These are phyloP conservation scores for Leptoclinus maculatus DNA, from an alignment of 2,797 vertebrate genomes.

Conservation along the genomic window DNA sequence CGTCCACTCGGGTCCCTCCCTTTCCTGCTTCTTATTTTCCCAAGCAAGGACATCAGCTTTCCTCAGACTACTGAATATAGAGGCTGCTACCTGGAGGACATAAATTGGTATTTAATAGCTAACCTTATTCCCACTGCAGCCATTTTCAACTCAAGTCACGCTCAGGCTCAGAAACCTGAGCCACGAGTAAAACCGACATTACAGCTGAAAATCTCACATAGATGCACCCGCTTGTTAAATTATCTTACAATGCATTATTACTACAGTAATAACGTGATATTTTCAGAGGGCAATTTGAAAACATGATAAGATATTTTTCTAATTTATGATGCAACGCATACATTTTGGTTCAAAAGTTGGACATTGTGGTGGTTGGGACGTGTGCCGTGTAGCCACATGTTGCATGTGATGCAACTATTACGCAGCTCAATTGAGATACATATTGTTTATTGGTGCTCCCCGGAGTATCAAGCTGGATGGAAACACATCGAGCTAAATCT, in stretches of 20 bases:
- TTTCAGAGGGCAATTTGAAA: conserved; percentile 13
- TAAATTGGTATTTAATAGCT: conserved; percentile 58
- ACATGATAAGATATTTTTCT: conserved; percentile 3
- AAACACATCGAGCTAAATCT: too few species aligned
- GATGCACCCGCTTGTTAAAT: conserved; percentile 39
- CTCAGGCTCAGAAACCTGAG: conserved; percentile 49
- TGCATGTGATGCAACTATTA: not conserved
- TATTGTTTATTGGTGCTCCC: too few species aligned
- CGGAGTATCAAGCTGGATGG: too few species aligned
- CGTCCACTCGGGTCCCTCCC: conserved; percentile 12
- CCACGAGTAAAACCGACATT: conserved; percentile 29
- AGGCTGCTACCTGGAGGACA: conserved; percentile 60
- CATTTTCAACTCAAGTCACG: conserved; percentile 63
- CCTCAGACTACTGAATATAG: conserved; percentile 25
- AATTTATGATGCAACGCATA: not conserved
- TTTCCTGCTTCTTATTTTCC: conserved; percentile 37
- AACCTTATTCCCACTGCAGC: conserved; percentile 62
- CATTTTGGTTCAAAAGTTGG: not conserved
- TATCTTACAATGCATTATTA: conserved; percentile 15
- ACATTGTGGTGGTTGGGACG: not conserved
- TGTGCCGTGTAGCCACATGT: not conserved
- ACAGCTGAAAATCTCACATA: conserved; percentile 29
- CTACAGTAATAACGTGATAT: conserved; percentile 5
- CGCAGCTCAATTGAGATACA: too few species aligned
- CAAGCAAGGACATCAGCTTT: conserved; percentile 30